phyloP scores from a whole-genome alignment of 2,888 invertebrate genomes.

The Ganaspis brasiliensis region DNA sequence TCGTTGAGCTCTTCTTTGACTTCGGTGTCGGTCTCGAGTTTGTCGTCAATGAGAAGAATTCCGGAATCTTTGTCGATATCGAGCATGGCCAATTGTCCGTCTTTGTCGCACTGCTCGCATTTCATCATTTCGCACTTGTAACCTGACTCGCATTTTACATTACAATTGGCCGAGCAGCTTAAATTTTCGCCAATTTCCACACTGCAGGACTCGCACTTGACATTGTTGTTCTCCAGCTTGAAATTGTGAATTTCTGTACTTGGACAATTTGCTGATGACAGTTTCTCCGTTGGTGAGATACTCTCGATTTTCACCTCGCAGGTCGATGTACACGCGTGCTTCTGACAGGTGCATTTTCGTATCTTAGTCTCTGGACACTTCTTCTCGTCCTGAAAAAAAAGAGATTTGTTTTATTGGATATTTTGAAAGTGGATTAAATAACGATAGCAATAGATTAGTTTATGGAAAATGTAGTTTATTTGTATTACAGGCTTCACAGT shows the following conservation, averaged over 20 bases:
- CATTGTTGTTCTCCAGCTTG: conserved; percentile 78
- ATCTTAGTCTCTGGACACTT: conserved; percentile 70
- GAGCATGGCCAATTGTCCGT: conserved; percentile 75
- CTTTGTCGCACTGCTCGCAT: conserved; percentile 78
- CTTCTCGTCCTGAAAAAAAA: conserved; percentile 70
- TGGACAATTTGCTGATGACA: conserved; percentile 66
- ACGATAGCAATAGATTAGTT: too few relatives aligned
- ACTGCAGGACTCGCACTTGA: conserved; percentile 78
- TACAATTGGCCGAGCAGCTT: conserved; percentile 73
- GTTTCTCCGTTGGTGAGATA: conserved; percentile 72
- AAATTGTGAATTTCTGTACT: conserved; percentile 67
- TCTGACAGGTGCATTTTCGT: conserved; percentile 73
- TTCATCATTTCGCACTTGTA: conserved; percentile 77
- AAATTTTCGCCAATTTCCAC: conserved; percentile 72
- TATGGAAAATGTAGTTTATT: too few relatives aligned
- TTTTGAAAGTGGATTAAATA: too few relatives aligned
- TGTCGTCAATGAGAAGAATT: conserved; percentile 74
- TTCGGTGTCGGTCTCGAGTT: conserved; percentile 75
- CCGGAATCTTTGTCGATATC: conserved; percentile 77
- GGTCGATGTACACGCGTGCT: conserved; percentile 74
- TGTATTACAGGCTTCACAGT: too few relatives aligned
- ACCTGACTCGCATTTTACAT: conserved; percentile 77
- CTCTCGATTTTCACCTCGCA: conserved; percentile 78
- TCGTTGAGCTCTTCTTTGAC: conserved; percentile 82
- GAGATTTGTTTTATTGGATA: neutral